Evolutionary conservation across 2,797 vertebrate genomes (phyloP), one percentile per base, ranked within the genome.

Genomic region (Malurus leucopterus): DNA sequence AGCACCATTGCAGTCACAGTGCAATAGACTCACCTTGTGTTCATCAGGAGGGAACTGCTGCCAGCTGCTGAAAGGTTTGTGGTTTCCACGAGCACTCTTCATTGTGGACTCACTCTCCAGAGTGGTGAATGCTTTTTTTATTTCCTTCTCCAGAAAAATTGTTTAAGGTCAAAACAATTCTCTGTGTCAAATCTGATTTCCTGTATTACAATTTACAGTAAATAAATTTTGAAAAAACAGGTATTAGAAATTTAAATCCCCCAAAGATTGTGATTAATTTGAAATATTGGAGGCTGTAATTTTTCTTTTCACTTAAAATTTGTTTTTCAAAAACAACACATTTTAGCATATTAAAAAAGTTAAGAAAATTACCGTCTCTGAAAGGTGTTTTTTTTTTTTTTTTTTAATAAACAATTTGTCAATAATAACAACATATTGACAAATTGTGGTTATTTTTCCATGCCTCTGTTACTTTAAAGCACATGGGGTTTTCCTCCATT

Each of bases 41-140:
- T 62, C 80, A 74, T 77, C 78, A 83, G 59, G 36, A 82, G 22
- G 3, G 21, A 94, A 23, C 65, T 32, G 16, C 44, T 76, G 71
- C 36, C 23, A 58, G 75, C 51, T 83, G 62, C 63, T 53, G 72
- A 80, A 94, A 88, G 27, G 23, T 84, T 21, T 88, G 85, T 67
- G 55, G 68, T 55, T 79, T 89, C 57, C 50, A 15, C 16, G 40
- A 90, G 30, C 13, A 2, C 41, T 22, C n/a, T 63, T 75, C 50
- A 41, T 7, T 11, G 21, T 36, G 58, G 64, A 72, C 40, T 86
- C 85, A 67, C 53, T 78, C n/a, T 63, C 29, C 16, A 41, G 46
- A 69, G 23, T 5, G 13, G 8, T 24, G 50, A 32, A 54, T 3
- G 2, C 53, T 76, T 82, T 92, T 34, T 38, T 82, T 92, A n/a